A percentile compares a stretch with the other conserved stretches of the same genome.
phyloP scores from a whole-genome alignment of 2,888 invertebrate species.

The Xanthorhoe spadicearia region DNA sequence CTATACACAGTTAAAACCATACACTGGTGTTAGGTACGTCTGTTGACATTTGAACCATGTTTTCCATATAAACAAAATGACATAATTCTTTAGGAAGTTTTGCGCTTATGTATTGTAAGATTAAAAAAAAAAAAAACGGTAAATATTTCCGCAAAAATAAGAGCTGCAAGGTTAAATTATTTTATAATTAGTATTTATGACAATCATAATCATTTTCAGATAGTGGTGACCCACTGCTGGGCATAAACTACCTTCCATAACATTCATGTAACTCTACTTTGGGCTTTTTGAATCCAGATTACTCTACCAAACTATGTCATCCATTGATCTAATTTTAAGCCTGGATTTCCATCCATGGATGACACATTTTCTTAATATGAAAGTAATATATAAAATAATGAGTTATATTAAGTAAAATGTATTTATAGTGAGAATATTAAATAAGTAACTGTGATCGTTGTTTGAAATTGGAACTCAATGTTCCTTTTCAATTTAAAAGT shows the following conservation, averaged over 20 bases:
- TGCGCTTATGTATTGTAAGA: slow-evolving; percentile 29
- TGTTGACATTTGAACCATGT: slow-evolving; percentile 44
- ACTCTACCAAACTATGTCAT: too few relatives aligned
- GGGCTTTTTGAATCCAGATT: background rate
- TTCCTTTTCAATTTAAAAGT: background rate
- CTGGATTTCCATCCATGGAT: too few relatives aligned
- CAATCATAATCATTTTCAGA: too few relatives aligned
- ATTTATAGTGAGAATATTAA: too few relatives aligned
- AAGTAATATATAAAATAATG: too few relatives aligned
- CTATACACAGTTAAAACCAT: slow-evolving; percentile 15
- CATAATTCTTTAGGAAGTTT: slow-evolving; percentile 46
- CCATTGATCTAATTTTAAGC: too few relatives aligned
- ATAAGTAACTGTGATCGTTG: too few relatives aligned
- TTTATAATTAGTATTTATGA: slow-evolving; percentile 28
- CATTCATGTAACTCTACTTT: background rate
- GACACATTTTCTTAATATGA: too few relatives aligned
- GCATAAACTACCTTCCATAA: background rate
- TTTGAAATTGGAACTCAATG: background rate
- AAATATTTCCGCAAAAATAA: slow-evolving; percentile 42
- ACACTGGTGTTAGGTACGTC: slow-evolving; percentile 8
- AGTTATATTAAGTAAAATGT: too few relatives aligned
- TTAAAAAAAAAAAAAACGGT: slow-evolving; percentile 30
- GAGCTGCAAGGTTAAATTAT: slow-evolving; percentile 38
- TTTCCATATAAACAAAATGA: slow-evolving; percentile 40
- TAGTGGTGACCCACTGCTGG: background rate